Evolutionary conservation across 2,797 vertebrate genomes (phyloP).

Genomic region (Gymnodraco acuticeps): DNA sequence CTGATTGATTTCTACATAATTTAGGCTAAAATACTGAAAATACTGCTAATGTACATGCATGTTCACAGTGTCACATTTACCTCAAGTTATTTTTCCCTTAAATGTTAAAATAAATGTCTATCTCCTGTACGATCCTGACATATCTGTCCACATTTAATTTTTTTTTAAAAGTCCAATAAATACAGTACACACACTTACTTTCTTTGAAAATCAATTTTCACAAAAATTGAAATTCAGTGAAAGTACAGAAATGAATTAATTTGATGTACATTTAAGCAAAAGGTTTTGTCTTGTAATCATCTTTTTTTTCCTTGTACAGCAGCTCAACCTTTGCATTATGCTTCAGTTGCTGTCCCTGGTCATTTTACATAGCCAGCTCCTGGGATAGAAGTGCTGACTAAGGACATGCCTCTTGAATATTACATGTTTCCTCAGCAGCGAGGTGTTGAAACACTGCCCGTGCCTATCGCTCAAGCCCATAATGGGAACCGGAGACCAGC

Average conservation of each 20-base stretch:
- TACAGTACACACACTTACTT: background rate
- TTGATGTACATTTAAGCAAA: constrained; percentile 13
- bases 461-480: constrained; percentile 80
- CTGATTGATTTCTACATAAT: background rate
- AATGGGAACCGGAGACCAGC: constrained; percentile 74
- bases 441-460: constrained; percentile 79
- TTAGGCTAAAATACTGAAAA: background rate
- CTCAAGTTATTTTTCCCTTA: background rate
- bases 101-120: background rate
- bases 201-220: constrained; percentile 7
- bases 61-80: background rate
- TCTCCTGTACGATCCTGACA: background rate
- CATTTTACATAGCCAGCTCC: constrained; percentile 72
- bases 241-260: constrained; percentile 9
- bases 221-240: background rate
- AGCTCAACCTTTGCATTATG: constrained; percentile 33
- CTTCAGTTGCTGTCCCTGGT: constrained; percentile 54
- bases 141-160: background rate
- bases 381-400: constrained; percentile 79
- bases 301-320: constrained; percentile 14
- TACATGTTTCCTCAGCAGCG: constrained; percentile 71
- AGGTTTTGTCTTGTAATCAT: constrained; percentile 37
- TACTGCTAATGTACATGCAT: background rate
- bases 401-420: constrained; percentile 79
- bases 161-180: background rate